Evolutionary conservation across 2,797 vertebrate genomes (phyloP).

Genomic region (Myotis vivesi): DNA sequence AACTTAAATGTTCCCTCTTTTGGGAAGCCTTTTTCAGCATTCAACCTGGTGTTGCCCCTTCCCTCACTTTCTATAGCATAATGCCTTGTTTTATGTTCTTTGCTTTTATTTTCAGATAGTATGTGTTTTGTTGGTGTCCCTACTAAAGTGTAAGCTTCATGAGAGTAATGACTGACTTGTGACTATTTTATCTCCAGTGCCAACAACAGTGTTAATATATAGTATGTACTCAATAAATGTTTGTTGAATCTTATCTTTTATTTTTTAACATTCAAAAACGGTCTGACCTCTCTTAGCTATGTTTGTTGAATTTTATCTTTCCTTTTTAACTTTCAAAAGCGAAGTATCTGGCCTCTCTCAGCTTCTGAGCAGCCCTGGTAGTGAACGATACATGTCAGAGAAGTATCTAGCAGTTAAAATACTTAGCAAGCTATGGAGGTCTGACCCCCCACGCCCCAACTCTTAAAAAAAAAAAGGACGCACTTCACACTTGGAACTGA

Average conservation of each 20-base stretch:
- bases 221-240: conserved; percentile 38
- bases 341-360: not conserved
- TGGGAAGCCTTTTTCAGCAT: not conserved
- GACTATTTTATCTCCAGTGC: not conserved
- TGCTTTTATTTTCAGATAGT: not conserved
- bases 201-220: not conserved
- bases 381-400: not conserved
- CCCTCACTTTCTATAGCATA: not conserved
- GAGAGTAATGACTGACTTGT: not conserved
- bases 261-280: not conserved
- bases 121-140: not conserved
- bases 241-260: not conserved
- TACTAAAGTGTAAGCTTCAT: not conserved
- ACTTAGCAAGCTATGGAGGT: not conserved
- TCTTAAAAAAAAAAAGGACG: not conserved
- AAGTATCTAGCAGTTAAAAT: not conserved
- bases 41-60: not conserved
- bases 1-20: not conserved
- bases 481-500: not conserved
- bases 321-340: not conserved
- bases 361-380: not conserved
- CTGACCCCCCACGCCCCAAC: not conserved
- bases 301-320: not conserved
- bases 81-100: not conserved
- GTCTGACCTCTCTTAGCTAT: not conserved